Percentiles rank a stretch among this genome's conserved stretches.
Evolutionary conservation across 92 coral and sea anemone species (phyloP).

Genomic region (Phenganax subtilis): DNA sequence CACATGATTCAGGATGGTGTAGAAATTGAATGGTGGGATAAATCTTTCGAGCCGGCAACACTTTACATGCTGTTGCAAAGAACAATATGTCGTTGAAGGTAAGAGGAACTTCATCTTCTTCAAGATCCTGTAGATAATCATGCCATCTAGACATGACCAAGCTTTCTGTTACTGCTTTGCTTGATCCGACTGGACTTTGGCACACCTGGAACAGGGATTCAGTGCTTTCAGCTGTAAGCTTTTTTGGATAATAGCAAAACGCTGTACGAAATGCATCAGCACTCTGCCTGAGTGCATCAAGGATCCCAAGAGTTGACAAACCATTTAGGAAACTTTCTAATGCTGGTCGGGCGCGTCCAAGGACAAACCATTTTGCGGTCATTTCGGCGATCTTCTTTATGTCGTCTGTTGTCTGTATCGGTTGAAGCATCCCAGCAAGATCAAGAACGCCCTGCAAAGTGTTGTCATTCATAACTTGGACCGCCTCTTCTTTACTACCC

Average conservation of each 20-base stretch:
- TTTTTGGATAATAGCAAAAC: conserved; percentile 48
- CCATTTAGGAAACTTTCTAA: conserved; percentile 57
- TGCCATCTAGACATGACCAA: conserved; percentile 66
- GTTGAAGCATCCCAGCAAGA: conserved; percentile 58
- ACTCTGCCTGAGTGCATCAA: conserved; percentile 46
- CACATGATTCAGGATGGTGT: conserved; percentile 46
- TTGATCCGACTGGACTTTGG: conserved; percentile 60
- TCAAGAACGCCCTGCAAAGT: conserved; percentile 49
- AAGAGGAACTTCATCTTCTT: conserved; percentile 59
- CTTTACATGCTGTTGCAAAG: conserved; percentile 64
- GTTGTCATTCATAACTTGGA: conserved; percentile 27
- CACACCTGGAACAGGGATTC: conserved; percentile 48
- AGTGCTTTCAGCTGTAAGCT: conserved; percentile 58
- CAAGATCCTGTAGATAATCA: conserved; percentile 65
- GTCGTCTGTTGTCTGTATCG: conserved; percentile 46
- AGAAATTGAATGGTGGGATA: conserved; percentile 57
- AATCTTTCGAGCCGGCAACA: conserved; percentile 49
- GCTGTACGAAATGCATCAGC: conserved; percentile 50
- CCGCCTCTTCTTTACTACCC: conserved; percentile 22
- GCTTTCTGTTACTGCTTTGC: conserved; percentile 55
- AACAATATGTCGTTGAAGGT: conserved; percentile 62
- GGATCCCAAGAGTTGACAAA: conserved; percentile 58
- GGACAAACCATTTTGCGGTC: conserved; percentile 52
- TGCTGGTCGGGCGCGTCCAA: conserved; percentile 56
- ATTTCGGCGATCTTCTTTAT: conserved; percentile 42